Conservation (phyloP, 2,888 invertebrate genomes). For the Epinotia brunnichana region DNA sequence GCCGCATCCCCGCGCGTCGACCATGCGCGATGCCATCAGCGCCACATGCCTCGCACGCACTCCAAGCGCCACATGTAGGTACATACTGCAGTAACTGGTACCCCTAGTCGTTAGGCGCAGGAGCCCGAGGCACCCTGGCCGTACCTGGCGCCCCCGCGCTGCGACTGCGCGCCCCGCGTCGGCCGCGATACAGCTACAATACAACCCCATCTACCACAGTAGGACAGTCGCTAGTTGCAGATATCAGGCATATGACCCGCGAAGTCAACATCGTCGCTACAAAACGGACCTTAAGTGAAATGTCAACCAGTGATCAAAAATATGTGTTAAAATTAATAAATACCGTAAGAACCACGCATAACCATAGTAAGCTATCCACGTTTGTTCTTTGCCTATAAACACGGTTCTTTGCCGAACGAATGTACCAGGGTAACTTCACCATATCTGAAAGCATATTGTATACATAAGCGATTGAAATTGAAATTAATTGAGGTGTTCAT, state of each 20-base stretch:
- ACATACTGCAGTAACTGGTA: neutral
- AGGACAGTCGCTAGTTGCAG: constrained; percentile 83
- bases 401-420: too few species aligned
- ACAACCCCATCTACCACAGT: constrained; percentile 8
- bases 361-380: too few species aligned
- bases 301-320: neutral
- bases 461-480: too few species aligned
- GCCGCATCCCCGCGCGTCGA: too few species aligned
- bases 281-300: neutral
- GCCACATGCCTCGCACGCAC: constrained; percentile 38
- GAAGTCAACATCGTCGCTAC: neutral
- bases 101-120: constrained; percentile 82
- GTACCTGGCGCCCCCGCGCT: constrained; percentile 67
- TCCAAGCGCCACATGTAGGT: constrained; percentile 36
- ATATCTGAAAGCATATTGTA: too few species aligned
- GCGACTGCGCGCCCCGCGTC: constrained; percentile 39
- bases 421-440: too few species aligned
- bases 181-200: constrained; percentile 41
- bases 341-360: too few species aligned
- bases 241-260: constrained; percentile 49
- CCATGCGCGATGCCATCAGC: too few species aligned
- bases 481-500: too few species aligned
- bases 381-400: too few species aligned
- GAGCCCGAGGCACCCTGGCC: constrained; percentile 84
- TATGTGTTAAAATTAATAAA: neutral